A percentile compares a stretch with the other conserved stretches of the same genome.
Evolutionary conservation across 1,140 invertebrate species (phyloP).

Genomic region (Bombus picipes): DNA sequence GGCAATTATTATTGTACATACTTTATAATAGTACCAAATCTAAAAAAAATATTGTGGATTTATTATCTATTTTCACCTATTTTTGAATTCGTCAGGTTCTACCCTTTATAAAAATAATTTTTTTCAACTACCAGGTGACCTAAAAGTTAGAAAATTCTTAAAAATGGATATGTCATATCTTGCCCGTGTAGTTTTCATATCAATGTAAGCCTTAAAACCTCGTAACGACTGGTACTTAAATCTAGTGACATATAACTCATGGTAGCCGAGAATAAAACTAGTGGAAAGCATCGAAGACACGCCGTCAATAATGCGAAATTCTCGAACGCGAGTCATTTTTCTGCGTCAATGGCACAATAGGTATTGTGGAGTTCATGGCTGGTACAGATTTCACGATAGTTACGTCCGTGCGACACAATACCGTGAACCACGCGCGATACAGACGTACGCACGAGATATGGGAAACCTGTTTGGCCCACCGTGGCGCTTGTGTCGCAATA

Average conservation of each 20-base stretch:
- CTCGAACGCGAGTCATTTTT: not conserved
- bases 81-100: too few species aligned
- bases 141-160: too few species aligned
- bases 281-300: not conserved
- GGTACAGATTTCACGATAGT: not conserved
- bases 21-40: too few species aligned
- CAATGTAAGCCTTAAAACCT: too few species aligned
- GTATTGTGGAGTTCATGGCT: not conserved
- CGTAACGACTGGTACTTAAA: not conserved
- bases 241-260: not conserved
- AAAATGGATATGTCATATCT: too few species aligned
- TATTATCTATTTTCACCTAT: too few species aligned
- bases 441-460: not conserved
- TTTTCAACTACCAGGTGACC: too few species aligned
- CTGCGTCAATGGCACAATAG: not conserved
- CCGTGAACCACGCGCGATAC: not conserved
- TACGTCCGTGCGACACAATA: not conserved
- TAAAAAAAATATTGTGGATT: too few species aligned
- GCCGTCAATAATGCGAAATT: not conserved
- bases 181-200: too few species aligned
- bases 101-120: too few species aligned
- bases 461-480: constrained; percentile 14
- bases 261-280: not conserved
- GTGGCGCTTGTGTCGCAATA: not conserved
- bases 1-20: too few species aligned